Evolutionary conservation across 2,888 invertebrate species (phyloP), one percentile per base, ranked within the genome.

Genomic region (Ornithoptera priamus): DNA sequence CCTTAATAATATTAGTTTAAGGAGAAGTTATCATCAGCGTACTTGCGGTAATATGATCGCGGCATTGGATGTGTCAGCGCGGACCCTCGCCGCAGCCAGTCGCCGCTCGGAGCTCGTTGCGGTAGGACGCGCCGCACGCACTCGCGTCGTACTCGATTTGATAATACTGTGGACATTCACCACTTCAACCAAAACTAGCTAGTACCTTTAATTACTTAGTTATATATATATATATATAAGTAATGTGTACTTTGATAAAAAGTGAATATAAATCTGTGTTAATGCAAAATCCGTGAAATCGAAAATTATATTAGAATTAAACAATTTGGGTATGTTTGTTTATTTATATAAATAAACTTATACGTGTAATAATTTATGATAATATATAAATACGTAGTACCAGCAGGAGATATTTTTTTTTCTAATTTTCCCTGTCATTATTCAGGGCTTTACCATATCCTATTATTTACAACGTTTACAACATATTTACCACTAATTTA

Each of bases 71-170:
- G 63, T 68, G 57, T 65, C 65, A 36, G 36, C 50, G 60, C 20
- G 42, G 46, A 42, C 12, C 24, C 36, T 22, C 56, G 68, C 72
- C 60, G 65, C 62, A 2, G 50, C 68, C 82, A 87, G 87, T 88
- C 79, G 85, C 83, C 80, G 81, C 81, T 85, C 85, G 83, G 85
- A 85, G 85, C 86, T 83, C 81, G 78, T 77, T 74, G 74, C 72
- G 72, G 56, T 39, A 74, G 76, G 80, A 77, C 81, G 85, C 76
- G 72, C 68, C 63, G 63, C 65, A 64, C 67, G 17, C 68, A 17
- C 56, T 57, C n/a, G 62, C 65, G 57, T 58, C 5, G 15, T n/a
- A 42, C 57, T 65, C 56, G 50, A 50, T 58, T 4, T 5, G 17
- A 12, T 59, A 59, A 30, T 20, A 50, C 50, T 53, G 58, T 63